phyloP scores from a whole-genome alignment of 2,113 vertebrate genomes.

The Polypterus senegalus region DNA sequence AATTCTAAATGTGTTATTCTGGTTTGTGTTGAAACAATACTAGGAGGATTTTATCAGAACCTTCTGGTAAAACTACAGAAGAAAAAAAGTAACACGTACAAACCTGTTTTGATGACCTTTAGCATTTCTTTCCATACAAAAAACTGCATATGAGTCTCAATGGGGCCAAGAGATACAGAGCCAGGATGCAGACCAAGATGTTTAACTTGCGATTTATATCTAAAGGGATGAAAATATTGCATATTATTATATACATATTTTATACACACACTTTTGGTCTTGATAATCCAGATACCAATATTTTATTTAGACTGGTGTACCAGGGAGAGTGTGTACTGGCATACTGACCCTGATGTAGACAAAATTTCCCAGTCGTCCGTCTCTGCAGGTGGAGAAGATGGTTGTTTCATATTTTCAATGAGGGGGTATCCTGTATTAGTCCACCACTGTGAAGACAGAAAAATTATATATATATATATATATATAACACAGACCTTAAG shows the following conservation, averaged over 20 bases:
- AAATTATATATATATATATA: not conserved
- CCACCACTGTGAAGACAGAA: conserved; percentile 22
- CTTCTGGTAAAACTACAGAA: no score
- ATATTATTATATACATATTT: not conserved
- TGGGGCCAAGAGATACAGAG: conserved; percentile 23
- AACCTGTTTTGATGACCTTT: conserved; percentile 28
- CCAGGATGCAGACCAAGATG: conserved; percentile 14
- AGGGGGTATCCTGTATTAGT: conserved; percentile 14
- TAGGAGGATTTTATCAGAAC: not conserved
- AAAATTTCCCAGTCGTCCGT: not conserved
- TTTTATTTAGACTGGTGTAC: no score
- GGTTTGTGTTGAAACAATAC: not conserved
- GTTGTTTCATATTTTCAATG: conserved; percentile 9
- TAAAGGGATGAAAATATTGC: not conserved
- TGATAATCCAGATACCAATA: no score
- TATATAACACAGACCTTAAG: no score
- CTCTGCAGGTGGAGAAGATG: not conserved
- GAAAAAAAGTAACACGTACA: not conserved
- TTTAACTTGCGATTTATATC: conserved; percentile 10
- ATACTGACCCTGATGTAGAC: not conserved
- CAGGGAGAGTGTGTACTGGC: no score
- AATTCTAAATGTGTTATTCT: not conserved
- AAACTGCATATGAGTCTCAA: conserved; percentile 35
- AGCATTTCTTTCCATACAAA: conserved; percentile 42
- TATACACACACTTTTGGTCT: not conserved